Evolutionary conservation across 30 jellyfish, hydroid and myxozoan genomes (phyloP), one percentile per base, ranked within the genome.

Genomic region (Sanderia malayensis): DNA sequence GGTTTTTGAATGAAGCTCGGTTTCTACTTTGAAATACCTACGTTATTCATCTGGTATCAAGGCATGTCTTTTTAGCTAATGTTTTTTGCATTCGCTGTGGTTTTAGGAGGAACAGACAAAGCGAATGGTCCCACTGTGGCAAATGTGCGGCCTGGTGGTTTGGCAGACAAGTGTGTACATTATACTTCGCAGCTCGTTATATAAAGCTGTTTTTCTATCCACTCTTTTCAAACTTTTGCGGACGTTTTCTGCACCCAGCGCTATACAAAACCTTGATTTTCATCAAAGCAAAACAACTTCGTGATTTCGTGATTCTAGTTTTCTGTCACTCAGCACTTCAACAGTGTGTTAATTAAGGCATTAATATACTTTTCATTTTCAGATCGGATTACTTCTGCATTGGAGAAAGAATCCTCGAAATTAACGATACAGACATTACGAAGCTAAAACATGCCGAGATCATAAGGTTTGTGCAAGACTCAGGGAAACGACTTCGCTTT

Each of bases 21-120:
- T 41, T 6, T 41, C 8, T 41, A 6, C 11, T 41, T 41, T 41
- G 8, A 6, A 15, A 41, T 15, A 41, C 8, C 8, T 8, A 15
- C 8, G 8, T 41, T 41, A 15, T 41, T 41, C 8, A 41, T 41
- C 15, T 41, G 8, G 8, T 41, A 41, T 6, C 55, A 8, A 41
- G 15, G 8, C 11, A 6, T 15, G 15, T 41, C 15, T 41, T 41
- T 15, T 41, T 8, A 41, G 55, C 15, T 6, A 41, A 6, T 8
- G 15, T 41, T 41, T 6, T 41, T 41, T 6, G 8, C 15, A 41
- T 41, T 41, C 23, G 8, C 26, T 26, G 22, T 31, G 22, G 17
- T 72, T 53, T n/a, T 24, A 81, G 94, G 94, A 7, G 94, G 94
- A 4, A 81, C 94, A 69, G 94, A 81, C 55, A 81, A 81, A 53